Conservation (phyloP, 1,140 invertebrate genomes). For the Goniozus legneri region DNA sequence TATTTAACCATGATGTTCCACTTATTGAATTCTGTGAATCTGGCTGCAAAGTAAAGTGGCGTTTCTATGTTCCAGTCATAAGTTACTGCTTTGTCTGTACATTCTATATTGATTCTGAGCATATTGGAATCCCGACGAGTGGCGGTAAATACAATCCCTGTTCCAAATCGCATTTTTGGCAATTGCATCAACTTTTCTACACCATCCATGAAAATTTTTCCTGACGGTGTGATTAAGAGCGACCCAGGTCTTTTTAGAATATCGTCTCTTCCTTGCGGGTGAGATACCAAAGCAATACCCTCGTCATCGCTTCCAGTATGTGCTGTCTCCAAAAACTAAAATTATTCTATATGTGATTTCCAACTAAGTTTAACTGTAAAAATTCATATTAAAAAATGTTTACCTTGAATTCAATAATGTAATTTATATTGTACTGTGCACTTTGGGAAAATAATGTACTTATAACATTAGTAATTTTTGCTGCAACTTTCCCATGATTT, state of each 20-base stretch:
- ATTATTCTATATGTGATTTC: background rate
- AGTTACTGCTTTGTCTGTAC: slow-evolving; percentile 27
- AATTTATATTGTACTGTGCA: slow-evolving; percentile 25
- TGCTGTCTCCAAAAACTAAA: slow-evolving; percentile 26
- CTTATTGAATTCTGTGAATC: slow-evolving; percentile 24
- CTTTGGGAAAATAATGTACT: slow-evolving; percentile 25
- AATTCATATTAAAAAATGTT: slow-evolving; percentile 2
- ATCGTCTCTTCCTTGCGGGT: slow-evolving; percentile 14
- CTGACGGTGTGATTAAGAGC: slow-evolving; percentile 24
- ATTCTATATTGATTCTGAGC: slow-evolving; percentile 29
- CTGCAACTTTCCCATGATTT: slow-evolving; percentile 16
- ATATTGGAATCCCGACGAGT: slow-evolving; percentile 17
- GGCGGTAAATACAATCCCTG: slow-evolving; percentile 19
- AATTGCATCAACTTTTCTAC: slow-evolving; percentile 31
- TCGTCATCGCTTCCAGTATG: slow-evolving; percentile 17
- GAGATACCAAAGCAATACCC: slow-evolving; percentile 24
- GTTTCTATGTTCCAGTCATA: slow-evolving; percentile 30
- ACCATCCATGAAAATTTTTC: slow-evolving; percentile 33
- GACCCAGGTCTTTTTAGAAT: slow-evolving; percentile 17
- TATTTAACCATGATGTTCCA: slow-evolving; percentile 22
- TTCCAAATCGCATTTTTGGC: slow-evolving; percentile 21
- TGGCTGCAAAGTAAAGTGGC: slow-evolving; percentile 26
- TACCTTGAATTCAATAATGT: slow-evolving; percentile 34
- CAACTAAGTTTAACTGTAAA: background rate
- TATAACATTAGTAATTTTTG: slow-evolving; percentile 18